Evolutionary conservation across 2,888 invertebrate species (phyloP), one percentile per base, ranked within the genome.

Genomic region (Tipula lateralis): DNA sequence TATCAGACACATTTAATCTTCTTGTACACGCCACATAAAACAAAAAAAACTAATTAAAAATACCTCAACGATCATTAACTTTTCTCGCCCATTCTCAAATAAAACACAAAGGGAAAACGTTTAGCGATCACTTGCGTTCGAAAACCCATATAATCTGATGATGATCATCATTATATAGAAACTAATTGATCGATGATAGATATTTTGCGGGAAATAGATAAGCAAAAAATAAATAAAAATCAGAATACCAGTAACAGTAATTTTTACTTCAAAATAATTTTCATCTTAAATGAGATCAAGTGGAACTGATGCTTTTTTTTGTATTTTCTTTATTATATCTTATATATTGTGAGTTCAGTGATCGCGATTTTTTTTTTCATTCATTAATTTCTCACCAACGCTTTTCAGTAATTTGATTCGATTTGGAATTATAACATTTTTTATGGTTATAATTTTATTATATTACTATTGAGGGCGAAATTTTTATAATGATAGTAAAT

Each of bases 381-480:
- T 66, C 66, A 66, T 66, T 66, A 66, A 66, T 66, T 66, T 66
- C 66, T 66, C 66, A 66, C 66, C 66, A 66, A 66, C 66, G 66
- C 66, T 66, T 66, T 66, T 66, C 24, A 66, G 66, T 66, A 66
- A 66, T 66, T 66, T 66, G 24, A 66, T 66, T 66, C 66, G 66
- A 66, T 66, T 66, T 66, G 66, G 24, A 66, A 66, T 66, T 66
- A 66, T 66, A 24, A 24, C 24, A 66, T 66, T 66, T 66, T 66
- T 66, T 66, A 66, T 66, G 66, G 66, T 66, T 66, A 66, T 66
- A 66, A 66, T 66, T 66, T 66, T 66, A 66, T 66, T 9, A 66
- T 66, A 24, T 66, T 66, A 66, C 9, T 66, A 66, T 66, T 66
- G 66, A 66, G 66, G 66, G 66, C 66, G 66, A 66, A 66, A 24